Base-by-base conservation (phyloP, 2,797 vertebrate genomes). In the Microhierax caerulescens region DNA sequence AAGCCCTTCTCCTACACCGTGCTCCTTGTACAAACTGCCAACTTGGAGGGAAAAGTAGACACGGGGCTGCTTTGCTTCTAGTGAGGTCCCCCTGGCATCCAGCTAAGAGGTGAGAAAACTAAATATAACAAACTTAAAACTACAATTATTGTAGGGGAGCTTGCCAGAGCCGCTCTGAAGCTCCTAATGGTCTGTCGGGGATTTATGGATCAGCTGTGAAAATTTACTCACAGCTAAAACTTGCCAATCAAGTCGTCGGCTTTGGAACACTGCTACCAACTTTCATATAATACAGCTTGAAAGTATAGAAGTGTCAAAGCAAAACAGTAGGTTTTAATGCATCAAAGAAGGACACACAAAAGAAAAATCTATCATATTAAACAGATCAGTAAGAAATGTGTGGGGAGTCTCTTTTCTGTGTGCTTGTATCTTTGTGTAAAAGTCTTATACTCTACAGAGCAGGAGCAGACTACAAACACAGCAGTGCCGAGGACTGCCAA, bases 131-230 rank as follows among this genome's bases (percentile, higher is more conserved):
- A 94, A 97, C 93, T 93, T 93, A 92, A 95, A 97, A 97, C 92
- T 96, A 90, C 96, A 95, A 93, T 97, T 97, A 96, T 96, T 93
- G 91, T 72, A 94, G 81, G 72, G 61, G 95, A 94, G 93, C 88
- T 92, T 97, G 95, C 94, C 92, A 96, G 94, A 92, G 93, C 93
- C 0, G 1, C 88, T 96, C 75, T 78, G 94, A 97, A 97, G 94
- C 93, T 96, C 88, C 92, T 97, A 97, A 96, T 97, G 97, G 94
- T 94, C 94, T 95, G 95, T 61, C 30, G 15, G 88, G 96, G 97
- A 97, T 97, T 97, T 97, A 96, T 97, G 94, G 93, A 96, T 97
- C 97, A 97, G 96, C 97, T 97, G 97, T 97, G 97, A 97, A 97
- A 97, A 96, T 97, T 94, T 94, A 94, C 75, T 91, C 96, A 63